Evolutionary conservation across 2,797 vertebrate species (phyloP).

Genomic region (Sebastes hopkinsi): DNA sequence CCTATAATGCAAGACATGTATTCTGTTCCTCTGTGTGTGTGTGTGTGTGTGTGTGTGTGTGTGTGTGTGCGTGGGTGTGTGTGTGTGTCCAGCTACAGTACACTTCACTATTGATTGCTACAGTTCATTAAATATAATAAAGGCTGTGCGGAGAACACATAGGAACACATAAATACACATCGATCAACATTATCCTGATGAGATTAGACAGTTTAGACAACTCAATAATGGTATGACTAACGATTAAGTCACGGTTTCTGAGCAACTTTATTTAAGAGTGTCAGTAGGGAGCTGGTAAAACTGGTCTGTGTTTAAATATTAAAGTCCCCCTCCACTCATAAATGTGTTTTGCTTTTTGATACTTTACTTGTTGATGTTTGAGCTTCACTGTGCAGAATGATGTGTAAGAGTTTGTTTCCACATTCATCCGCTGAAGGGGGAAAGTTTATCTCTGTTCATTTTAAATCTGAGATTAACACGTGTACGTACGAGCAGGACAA

Average conservation of each 20-base stretch:
- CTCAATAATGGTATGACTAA: background rate
- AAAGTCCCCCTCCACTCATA: background rate
- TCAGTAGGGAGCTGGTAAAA: background rate
- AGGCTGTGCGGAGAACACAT: background rate
- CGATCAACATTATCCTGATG: background rate
- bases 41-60: background rate
- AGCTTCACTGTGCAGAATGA: background rate
- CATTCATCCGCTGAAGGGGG: background rate
- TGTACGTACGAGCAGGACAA: too few species aligned
- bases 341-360: background rate
- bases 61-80: background rate
- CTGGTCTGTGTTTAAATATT: background rate
- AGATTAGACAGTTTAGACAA: background rate
- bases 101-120: constrained; percentile 1
- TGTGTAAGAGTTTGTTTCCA: background rate
- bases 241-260: background rate
- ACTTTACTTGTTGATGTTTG: background rate
- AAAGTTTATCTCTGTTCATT: background rate
- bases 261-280: background rate
- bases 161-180: background rate
- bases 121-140: constrained; percentile 25
- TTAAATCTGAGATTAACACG: background rate
- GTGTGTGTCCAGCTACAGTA: background rate
- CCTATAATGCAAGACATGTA: background rate
- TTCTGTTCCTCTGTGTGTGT: background rate